A percentile compares a stretch with the other conserved stretches of the same genome.
Conservation (phyloP, 1,140 invertebrate genomes). For the Pogonomyrmex barbatus region DNA sequence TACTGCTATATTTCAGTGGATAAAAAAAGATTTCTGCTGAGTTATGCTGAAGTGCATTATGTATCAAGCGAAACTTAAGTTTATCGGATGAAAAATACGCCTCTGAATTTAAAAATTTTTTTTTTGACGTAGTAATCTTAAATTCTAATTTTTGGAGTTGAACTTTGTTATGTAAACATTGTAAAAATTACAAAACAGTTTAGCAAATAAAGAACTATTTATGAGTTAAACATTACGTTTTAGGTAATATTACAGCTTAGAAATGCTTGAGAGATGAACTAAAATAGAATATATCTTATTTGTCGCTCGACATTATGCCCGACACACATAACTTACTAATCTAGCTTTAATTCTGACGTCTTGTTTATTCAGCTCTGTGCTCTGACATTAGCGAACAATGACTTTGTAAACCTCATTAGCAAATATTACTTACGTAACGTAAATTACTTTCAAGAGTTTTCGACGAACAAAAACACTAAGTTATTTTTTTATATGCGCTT, state of each 20-base stretch:
- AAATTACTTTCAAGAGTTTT: neutral
- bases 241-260: conserved; percentile 11
- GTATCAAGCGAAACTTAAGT: neutral
- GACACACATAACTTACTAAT: neutral
- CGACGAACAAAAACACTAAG: neutral
- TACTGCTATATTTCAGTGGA: neutral
- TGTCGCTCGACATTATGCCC: neutral
- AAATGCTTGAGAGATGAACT: neutral
- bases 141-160: neutral
- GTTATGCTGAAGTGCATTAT: conserved; percentile 6
- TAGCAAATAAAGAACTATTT: neutral
- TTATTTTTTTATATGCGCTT: neutral
- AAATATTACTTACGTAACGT: neutral
- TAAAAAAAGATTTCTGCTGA: neutral
- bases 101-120: neutral
- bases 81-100: neutral
- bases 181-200: neutral
- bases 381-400: conserved; percentile 7
- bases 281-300: neutral
- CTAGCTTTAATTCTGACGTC: conserved; percentile 10
- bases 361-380: conserved; percentile 14
- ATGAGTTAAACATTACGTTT: neutral
- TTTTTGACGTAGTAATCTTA: neutral
- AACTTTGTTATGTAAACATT: neutral
- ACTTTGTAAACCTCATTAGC: neutral